Conservation (phyloP, 1,140 invertebrate genomes). For the Pseudomyrmex sp. region DNA sequence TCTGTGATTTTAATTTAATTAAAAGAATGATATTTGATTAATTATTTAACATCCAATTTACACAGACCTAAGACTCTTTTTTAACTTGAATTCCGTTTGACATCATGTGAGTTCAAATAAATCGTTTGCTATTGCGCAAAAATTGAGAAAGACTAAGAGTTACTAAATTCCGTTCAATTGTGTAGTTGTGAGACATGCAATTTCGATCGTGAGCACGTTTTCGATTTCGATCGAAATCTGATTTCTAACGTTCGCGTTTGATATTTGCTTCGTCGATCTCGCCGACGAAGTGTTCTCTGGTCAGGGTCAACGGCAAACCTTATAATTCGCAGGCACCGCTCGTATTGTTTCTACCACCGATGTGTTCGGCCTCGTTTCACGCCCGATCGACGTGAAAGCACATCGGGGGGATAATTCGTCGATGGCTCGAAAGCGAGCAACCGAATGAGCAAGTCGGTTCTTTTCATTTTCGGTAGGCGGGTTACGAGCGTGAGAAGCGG, state of each 20-base stretch:
- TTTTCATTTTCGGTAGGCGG: background rate
- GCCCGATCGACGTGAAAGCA: conserved; percentile 71
- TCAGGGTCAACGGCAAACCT: conserved; percentile 47
- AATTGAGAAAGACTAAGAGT: no score
- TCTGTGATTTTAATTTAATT: no score
- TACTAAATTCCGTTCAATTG: no score
- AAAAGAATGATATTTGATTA: no score
- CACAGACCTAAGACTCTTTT: no score
- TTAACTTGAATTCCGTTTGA: no score
- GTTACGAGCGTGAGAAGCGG: conserved; percentile 44
- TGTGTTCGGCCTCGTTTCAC: conserved; percentile 63
- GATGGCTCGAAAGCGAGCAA: conserved; percentile 67
- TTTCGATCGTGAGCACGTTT: no score
- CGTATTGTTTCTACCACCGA: conserved; percentile 34
- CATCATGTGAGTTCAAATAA: no score
- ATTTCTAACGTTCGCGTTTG: background rate
- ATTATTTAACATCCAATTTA: no score
- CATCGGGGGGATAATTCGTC: conserved; percentile 45
- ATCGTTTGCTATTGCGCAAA: no score
- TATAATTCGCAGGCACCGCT: conserved; percentile 39
- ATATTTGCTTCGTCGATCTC: conserved; percentile 1
- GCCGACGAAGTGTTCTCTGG: conserved; percentile 21
- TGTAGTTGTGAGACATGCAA: no score
- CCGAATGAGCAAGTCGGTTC: conserved; percentile 12
- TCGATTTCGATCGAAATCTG: background rate